Conservation (phyloP, 2,797 vertebrate species). For the Dallia pectoralis region DNA sequence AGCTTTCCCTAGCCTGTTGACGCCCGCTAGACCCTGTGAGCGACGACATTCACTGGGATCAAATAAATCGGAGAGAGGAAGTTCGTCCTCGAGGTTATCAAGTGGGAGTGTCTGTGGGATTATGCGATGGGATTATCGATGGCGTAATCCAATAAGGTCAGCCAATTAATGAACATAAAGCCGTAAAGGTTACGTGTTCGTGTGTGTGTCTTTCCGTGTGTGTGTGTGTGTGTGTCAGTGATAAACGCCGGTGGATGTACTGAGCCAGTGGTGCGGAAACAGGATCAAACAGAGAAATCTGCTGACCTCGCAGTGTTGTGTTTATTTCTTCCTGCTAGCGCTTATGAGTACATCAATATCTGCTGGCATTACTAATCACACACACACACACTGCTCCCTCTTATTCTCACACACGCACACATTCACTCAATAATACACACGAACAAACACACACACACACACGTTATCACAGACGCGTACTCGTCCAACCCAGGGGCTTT, state of each 20-base stretch:
- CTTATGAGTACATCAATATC: slow-evolving; percentile 16
- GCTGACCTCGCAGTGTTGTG: slow-evolving; percentile 11
- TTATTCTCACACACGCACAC: too few relatives aligned
- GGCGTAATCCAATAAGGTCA: too few relatives aligned
- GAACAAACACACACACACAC: too few relatives aligned
- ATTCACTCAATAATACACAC: too few relatives aligned
- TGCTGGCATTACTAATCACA: slow-evolving; percentile 35
- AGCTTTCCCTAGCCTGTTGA: slow-evolving; percentile 28
- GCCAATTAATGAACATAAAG: not conserved
- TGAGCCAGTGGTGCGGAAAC: slow-evolving; percentile 15
- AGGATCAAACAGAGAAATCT: slow-evolving; percentile 19
- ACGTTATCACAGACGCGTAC: slow-evolving; percentile 21
- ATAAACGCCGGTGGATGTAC: not conserved
- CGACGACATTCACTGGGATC: not conserved
- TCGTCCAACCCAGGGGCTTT: slow-evolving; percentile 58
- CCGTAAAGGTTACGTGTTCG: not conserved
- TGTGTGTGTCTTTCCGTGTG: not conserved
- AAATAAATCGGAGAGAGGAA: not conserved
- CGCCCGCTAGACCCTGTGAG: not conserved
- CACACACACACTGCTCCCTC: slow-evolving; percentile 2
- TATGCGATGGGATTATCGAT: too few relatives aligned
- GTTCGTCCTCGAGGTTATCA: not conserved
- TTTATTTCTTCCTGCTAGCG: not conserved
- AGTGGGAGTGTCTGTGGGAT: too few relatives aligned
- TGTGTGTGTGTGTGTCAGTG: not conserved